Evolutionary conservation across 53 echinoderm and acorn worm genomes (phyloP).

Genomic region (Luidia sarsii): DNA sequence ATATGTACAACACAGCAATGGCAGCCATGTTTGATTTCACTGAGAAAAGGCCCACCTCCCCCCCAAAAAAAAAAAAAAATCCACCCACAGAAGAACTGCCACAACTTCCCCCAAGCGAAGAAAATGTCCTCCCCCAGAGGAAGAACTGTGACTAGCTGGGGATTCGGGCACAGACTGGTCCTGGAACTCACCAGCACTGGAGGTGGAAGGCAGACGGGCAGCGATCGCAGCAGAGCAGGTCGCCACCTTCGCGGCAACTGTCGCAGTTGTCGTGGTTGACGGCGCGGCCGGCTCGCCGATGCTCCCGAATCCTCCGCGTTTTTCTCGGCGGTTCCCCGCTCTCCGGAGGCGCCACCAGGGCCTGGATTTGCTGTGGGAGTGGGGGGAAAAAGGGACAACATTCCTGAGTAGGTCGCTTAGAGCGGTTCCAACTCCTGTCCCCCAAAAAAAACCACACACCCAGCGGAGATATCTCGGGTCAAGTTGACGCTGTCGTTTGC

Average conservation of each 20-base stretch:
- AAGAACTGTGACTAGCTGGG: too few relatives aligned
- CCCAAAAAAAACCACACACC: background rate
- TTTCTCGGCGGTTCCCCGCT: slow-evolving; percentile 93
- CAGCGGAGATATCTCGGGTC: background rate
- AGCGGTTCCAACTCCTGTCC: background rate
- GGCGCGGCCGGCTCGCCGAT: slow-evolving; percentile 81
- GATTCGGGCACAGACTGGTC: too few relatives aligned
- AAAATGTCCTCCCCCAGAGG: too few relatives aligned
- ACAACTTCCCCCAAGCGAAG: too few relatives aligned
- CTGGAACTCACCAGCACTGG: slow-evolving; percentile 94
- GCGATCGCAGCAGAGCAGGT: slow-evolving; percentile 95
- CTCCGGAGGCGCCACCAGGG: slow-evolving; percentile 90
- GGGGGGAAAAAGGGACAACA: too few relatives aligned
- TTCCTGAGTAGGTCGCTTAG: background rate
- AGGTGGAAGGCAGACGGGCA: slow-evolving; percentile 97
- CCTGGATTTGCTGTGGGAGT: slow-evolving; percentile 85
- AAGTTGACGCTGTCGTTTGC: too few relatives aligned
- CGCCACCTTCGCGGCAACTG: slow-evolving; percentile 94
- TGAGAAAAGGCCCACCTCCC: too few relatives aligned
- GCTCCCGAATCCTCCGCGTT: slow-evolving; percentile 72
- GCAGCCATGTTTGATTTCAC: slow-evolving; percentile 45
- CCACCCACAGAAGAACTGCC: too few relatives aligned
- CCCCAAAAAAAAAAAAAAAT: too few relatives aligned
- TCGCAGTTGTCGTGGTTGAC: slow-evolving; percentile 93
- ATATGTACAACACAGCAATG: background rate